Base-by-base conservation (phyloP, 2,888 invertebrate species). In the Aporophyla lueneburgensis region DNA sequence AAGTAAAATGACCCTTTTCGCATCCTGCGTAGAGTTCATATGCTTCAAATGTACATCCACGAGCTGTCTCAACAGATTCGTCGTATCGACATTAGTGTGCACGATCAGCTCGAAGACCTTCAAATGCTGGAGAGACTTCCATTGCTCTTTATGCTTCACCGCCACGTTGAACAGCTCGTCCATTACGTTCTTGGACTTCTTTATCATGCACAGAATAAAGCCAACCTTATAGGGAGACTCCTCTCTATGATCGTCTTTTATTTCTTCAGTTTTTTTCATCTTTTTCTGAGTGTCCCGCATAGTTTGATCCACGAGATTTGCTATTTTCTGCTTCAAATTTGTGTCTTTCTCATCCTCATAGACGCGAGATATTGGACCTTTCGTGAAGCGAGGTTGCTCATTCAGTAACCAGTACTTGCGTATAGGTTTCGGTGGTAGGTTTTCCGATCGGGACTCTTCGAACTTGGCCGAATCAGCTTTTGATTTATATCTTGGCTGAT, bases 91-190 rank as follows among this genome's bases (percentile, higher is more conserved):
- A 68, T 95, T 96, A 0, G 95, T 95, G 62, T 96, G 95, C 0
- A 95, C 92, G 5, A 96, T 95, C 14, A 95, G 83, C 78, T 96
- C 96, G 71, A 95, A 96, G 19, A 95, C 92, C 76, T 95, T 96
- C 78, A 96, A 76, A 84, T 95, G 95, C 79, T 96, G 95, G 49
- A 96, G 77, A 9, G 94, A 93, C 77, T 92, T 93, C 94, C 95
- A 96, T 70, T 94, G 92, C 2, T 94, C 93, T 68, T 92, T 92
- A 56, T 96, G 95, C 72, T 93, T 95, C 14, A 95, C 91, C 0
- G 96, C 96, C 0, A 95, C 92, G 67, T 95, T 95, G 73, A 95
- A 96, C 33, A 96, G 82, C 81, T 96, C 96, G 56, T 93, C 94
- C 67, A 95, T 67, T 10, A 94, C 90, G 56, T 94, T 93, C 65